Evolutionary conservation across 1,140 invertebrate genomes (phyloP).

Genomic region (Linepithema humile): DNA sequence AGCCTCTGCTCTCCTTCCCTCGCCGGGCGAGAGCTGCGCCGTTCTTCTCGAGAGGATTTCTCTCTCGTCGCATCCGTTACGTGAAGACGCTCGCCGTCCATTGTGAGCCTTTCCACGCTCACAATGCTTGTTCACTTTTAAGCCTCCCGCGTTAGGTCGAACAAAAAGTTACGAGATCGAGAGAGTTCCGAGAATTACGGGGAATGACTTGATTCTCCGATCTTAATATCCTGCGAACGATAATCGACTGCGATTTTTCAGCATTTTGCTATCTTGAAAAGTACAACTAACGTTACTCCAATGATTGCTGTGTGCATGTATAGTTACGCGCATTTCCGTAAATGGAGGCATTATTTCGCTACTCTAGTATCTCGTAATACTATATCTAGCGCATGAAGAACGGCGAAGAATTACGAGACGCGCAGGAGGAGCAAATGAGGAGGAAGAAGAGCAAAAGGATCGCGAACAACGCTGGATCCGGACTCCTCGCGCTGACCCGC

Average conservation of each 20-base stretch:
- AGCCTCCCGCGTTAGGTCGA: not conserved
- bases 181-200: not conserved
- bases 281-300: not conserved
- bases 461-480: constrained; percentile 4
- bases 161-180: constrained; percentile 35
- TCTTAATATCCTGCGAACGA: not conserved
- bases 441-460: not conserved
- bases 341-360: not conserved
- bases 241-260: not conserved
- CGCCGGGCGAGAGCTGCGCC: constrained; percentile 4
- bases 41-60: constrained; percentile 46
- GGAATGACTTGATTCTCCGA: not conserved
- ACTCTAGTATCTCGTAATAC: not conserved
- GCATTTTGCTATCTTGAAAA: not conserved
- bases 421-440: not conserved
- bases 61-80: constrained; percentile 44
- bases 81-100: constrained; percentile 9
- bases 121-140: constrained; percentile 30
- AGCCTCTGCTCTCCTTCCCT: not conserved
- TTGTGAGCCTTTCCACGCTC: not conserved
- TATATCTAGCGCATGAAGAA: not conserved
- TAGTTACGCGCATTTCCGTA: not conserved
- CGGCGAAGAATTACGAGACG: not conserved
- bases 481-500: not conserved
- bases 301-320: too few relatives aligned